phyloP scores from a whole-genome alignment of 2,797 vertebrate species.

The Micropoecilia bifurca region DNA sequence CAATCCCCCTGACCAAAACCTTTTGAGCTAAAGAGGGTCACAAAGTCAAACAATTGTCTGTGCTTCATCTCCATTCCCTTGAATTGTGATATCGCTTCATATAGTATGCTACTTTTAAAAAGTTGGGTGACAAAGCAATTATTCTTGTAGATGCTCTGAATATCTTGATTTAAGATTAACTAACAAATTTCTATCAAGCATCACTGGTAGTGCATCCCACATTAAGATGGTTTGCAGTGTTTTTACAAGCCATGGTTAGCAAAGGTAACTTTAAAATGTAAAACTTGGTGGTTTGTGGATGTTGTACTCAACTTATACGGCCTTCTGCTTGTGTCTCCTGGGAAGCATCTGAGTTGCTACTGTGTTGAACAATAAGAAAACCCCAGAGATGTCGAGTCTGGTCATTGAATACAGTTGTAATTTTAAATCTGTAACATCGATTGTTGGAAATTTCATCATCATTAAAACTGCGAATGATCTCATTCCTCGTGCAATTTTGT shows the following conservation, averaged over 20 bases:
- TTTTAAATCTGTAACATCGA: not conserved
- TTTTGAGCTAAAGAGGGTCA: not conserved
- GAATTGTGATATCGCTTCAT: not conserved
- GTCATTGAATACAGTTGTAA: not conserved
- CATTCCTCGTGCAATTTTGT: not conserved
- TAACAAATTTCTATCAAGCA: not conserved
- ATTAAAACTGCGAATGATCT: not conserved
- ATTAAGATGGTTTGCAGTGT: not conserved
- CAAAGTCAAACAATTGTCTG: not conserved
- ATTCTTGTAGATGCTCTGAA: too few species aligned
- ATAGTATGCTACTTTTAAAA: not conserved
- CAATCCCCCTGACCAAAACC: not conserved
- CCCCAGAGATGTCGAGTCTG: too few species aligned
- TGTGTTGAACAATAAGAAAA: not conserved
- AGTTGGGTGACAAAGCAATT: not conserved
- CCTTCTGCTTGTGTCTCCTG: not conserved
- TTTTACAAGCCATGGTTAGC: not conserved
- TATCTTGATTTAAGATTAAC: not conserved
- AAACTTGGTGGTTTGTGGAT: not conserved
- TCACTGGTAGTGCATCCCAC: not conserved
- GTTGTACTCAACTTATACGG: not conserved
- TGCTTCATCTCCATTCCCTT: not conserved
- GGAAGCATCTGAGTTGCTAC: not conserved
- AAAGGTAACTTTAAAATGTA: not conserved
- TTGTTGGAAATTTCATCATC: not conserved